phyloP scores from a whole-genome alignment of 2,113 vertebrate genomes.

The Campylorhamphus procurvoides region DNA sequence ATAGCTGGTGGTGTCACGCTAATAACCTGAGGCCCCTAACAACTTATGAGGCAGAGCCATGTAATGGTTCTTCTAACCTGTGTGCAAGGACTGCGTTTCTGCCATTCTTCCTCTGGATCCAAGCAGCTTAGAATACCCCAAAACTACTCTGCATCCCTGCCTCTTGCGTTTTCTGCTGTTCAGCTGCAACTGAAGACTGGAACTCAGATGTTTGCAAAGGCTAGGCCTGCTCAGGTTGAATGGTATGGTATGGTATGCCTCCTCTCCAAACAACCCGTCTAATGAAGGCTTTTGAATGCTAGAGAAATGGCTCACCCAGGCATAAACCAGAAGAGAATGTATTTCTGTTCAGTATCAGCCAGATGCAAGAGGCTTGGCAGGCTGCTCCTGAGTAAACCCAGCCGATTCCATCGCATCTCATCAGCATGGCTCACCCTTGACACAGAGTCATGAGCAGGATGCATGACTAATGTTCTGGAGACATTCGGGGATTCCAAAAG shows the following conservation, averaged over 20 bases:
- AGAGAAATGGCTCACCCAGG: background rate
- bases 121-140: background rate
- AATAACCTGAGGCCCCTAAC: background rate
- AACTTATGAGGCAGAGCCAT: rapidly evolving
- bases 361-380: conserved; percentile 37
- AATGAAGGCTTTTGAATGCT: background rate
- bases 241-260: background rate
- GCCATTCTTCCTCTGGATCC: background rate
- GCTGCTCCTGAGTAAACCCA: conserved; percentile 17
- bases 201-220: background rate
- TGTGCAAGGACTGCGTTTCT: background rate
- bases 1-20: background rate
- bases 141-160: background rate
- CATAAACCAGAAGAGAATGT: conserved; percentile 2
- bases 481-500: conserved; percentile 3
- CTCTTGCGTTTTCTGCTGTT: background rate
- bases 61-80: background rate
- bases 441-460: conserved; percentile 35
- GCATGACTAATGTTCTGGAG: conserved; percentile 40
- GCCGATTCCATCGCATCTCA: background rate
- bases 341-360: conserved; percentile 17
- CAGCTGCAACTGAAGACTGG: background rate
- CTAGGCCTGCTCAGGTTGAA: background rate
- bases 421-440: conserved; percentile 42
- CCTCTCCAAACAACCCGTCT: background rate